Evolutionary conservation across 2,113 vertebrate species (phyloP).

Genomic region (Sander vitreus): DNA sequence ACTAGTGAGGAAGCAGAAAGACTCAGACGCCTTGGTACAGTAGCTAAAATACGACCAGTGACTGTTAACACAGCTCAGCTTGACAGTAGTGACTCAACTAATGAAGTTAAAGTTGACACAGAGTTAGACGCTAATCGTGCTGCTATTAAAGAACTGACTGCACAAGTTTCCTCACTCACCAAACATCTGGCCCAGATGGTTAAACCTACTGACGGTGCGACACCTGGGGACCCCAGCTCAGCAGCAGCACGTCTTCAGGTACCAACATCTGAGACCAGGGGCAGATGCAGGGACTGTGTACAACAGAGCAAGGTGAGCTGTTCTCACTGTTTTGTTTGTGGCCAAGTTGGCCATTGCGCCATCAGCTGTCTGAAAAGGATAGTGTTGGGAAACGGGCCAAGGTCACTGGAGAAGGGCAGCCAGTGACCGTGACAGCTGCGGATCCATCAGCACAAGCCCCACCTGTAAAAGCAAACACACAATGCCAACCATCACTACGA

Average conservation of each 20-base stretch:
- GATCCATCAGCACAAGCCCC: neutral
- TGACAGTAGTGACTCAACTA: neutral
- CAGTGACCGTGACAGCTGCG: neutral
- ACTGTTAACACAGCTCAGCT: slow-evolving; percentile 4
- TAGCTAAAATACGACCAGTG: neutral
- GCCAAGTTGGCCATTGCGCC: slow-evolving; percentile 1
- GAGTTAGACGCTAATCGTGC: slow-evolving; percentile 3
- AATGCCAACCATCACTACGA: neutral
- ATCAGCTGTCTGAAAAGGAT: neutral
- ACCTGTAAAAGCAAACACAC: neutral
- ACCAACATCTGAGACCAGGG: too few species aligned
- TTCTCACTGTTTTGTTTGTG: slow-evolving; percentile 3
- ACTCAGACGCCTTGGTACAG: neutral
- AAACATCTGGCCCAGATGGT: slow-evolving; percentile 13
- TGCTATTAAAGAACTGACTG: slow-evolving; percentile 16
- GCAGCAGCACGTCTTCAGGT: too few species aligned
- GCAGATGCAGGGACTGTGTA: too few species aligned
- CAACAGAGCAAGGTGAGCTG: neutral
- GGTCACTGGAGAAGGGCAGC: slow-evolving; percentile 23
- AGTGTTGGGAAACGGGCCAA: neutral
- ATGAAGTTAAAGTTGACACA: neutral
- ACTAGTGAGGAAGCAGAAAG: slow-evolving; percentile 28
- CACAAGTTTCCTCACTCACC: slow-evolving; percentile 30
- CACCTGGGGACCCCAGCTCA: neutral
- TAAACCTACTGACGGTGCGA: neutral